phyloP scores from a whole-genome alignment of 2,888 invertebrate genomes.

The Punctoribates punctum region DNA sequence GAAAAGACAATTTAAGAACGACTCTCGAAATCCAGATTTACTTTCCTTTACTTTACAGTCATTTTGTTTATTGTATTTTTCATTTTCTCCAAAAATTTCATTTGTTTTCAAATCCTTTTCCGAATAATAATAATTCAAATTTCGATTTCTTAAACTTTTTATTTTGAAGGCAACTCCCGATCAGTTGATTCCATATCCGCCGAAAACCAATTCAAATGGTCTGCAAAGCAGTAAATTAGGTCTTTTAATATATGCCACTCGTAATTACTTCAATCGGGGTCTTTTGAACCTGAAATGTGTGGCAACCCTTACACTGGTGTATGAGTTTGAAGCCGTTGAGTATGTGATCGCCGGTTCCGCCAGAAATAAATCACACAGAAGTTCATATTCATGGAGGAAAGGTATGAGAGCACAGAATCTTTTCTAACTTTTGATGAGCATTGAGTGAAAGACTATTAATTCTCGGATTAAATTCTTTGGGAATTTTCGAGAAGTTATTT shows the following conservation, averaged over 20 bases:
- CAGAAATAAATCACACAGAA: constrained; percentile 37
- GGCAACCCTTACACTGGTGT: constrained; percentile 38
- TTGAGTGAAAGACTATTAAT: background rate
- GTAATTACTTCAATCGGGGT: constrained; percentile 36
- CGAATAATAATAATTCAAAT: background rate
- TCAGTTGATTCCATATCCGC: constrained; percentile 31
- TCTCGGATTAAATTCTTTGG: too few relatives aligned
- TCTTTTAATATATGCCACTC: constrained; percentile 34
- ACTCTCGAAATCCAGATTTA: background rate
- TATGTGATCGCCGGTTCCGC: constrained; percentile 37
- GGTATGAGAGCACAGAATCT: background rate
- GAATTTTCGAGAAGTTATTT: too few relatives aligned
- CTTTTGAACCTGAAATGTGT: constrained; percentile 37
- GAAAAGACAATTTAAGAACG: background rate
- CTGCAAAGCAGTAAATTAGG: constrained; percentile 31
- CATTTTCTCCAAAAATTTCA: background rate
- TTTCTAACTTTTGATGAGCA: background rate
- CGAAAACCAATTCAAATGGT: constrained; percentile 29
- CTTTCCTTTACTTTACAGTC: background rate
- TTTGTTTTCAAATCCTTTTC: background rate
- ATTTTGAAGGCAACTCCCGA: constrained; percentile 26
- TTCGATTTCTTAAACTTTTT: background rate
- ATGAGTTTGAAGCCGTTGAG: constrained; percentile 39
- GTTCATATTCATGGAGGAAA: constrained; percentile 36
- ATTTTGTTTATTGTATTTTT: background rate